Evolutionary conservation across 2,113 vertebrate genomes (phyloP).

Genomic region (Abramis brama): DNA sequence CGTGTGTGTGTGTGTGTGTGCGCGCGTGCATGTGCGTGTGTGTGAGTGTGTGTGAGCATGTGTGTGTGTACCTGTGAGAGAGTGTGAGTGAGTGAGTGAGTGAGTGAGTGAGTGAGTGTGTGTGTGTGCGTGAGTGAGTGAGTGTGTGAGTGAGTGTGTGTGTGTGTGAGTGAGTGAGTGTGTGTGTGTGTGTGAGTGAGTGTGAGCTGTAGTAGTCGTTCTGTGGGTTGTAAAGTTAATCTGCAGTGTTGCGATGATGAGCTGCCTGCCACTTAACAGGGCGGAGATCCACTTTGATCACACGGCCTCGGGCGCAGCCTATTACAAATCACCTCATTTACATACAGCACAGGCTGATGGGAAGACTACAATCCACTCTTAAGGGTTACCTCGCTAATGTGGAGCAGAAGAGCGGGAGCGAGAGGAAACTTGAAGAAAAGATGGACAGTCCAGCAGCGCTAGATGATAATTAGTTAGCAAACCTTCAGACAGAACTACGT

Average conservation of each 20-base stretch:
- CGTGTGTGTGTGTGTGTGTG: not conserved
- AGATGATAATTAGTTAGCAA: not conserved
- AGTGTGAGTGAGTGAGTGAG: not conserved
- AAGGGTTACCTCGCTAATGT: slow-evolving; percentile 51
- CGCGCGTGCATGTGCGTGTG: not conserved
- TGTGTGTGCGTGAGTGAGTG: not conserved
- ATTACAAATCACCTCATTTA: slow-evolving; percentile 76
- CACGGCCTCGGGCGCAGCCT: slow-evolving; percentile 69
- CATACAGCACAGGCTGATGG: slow-evolving; percentile 74
- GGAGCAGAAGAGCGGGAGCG: not conserved
- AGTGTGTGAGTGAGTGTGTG: slow-evolving; percentile 33
- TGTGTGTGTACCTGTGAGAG: not conserved
- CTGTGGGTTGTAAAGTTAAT: slow-evolving; percentile 64
- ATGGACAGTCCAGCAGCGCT: not conserved
- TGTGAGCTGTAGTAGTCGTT: not conserved
- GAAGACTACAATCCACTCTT: slow-evolving; percentile 67
- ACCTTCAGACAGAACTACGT: not conserved
- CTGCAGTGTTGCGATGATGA: slow-evolving; percentile 75
- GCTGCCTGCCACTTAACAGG: slow-evolving; percentile 78
- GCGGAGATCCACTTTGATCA: slow-evolving; percentile 81
- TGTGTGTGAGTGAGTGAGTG: slow-evolving; percentile 18
- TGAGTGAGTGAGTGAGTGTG: not conserved
- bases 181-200: slow-evolving; percentile 7
- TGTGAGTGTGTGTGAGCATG: not conserved
- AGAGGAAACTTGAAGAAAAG: not conserved